phyloP scores from a whole-genome alignment of 2,797 vertebrate genomes.

The Rhadinocentrus ornatus region DNA sequence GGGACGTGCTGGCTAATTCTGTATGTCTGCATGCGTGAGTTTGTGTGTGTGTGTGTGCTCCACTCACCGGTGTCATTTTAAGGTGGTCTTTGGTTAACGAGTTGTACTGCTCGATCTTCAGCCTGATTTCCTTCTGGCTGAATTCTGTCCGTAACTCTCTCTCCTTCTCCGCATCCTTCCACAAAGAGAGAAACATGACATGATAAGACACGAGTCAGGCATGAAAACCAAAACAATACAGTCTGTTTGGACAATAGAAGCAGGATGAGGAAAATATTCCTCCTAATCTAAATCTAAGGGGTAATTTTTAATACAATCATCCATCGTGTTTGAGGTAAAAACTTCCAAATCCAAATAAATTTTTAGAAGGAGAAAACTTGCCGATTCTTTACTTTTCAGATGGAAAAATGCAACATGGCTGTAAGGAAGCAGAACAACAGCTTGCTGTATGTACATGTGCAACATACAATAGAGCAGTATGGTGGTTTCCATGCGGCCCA shows the following conservation, averaged over 20 bases:
- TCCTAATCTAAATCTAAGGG: neutral
- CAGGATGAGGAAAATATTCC: neutral
- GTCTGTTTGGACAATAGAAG: neutral
- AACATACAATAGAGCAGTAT: neutral
- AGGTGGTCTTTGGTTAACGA: constrained; percentile 90
- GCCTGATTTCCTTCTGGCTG: constrained; percentile 92
- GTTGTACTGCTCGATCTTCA: constrained; percentile 93
- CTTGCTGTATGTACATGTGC: neutral
- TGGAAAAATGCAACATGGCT: neutral
- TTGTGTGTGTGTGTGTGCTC: neutral
- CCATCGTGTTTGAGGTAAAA: neutral
- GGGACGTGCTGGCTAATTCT: neutral
- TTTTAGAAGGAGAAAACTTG: neutral
- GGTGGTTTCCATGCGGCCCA: constrained; percentile 1
- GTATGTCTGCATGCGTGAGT: neutral
- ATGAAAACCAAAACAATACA: neutral
- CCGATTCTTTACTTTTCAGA: neutral
- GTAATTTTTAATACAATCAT: neutral
- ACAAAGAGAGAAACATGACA: constrained; percentile 26
- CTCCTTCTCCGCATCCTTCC: constrained; percentile 94
- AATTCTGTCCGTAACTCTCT: constrained; percentile 87
- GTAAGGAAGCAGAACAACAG: neutral
- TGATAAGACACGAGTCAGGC: constrained; percentile 17
- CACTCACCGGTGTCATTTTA: constrained; percentile 92
- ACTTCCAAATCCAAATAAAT: neutral